These are phyloP conservation scores for Macaria liturata DNA, from an alignment of 2,888 invertebrate genomes.

Conservation along the genomic window DNA sequence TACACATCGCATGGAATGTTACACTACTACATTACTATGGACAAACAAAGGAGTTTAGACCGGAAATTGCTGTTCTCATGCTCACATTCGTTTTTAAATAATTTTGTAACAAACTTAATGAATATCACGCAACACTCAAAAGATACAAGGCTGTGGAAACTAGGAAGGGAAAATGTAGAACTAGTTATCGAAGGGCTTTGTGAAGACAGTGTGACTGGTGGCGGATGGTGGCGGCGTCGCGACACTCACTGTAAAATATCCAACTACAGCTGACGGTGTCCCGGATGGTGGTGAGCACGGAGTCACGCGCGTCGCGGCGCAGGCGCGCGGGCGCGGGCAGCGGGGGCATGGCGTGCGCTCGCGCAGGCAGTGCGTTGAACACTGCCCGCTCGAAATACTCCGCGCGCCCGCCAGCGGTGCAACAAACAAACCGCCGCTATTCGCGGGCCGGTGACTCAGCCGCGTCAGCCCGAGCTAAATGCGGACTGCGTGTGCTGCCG, in stretches of 20 bases:
- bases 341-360: slow-evolving; percentile 72
- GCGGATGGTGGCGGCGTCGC: slow-evolving; percentile 37
- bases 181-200: slow-evolving; percentile 20
- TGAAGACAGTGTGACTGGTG: slow-evolving; percentile 40
- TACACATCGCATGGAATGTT: slow-evolving; percentile 22
- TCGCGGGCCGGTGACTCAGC: slow-evolving; percentile 79
- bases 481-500: slow-evolving; percentile 79
- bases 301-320: slow-evolving; percentile 59
- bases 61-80: slow-evolving; percentile 12
- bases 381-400: slow-evolving; percentile 76
- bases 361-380: slow-evolving; percentile 68
- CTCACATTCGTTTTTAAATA: slow-evolving; percentile 16
- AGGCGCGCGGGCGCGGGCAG: slow-evolving; percentile 76
- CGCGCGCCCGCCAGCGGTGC: slow-evolving; percentile 66
- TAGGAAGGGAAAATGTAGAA: slow-evolving; percentile 2
- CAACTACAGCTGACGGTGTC: slow-evolving; percentile 89
- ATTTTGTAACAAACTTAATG: slow-evolving; percentile 3
- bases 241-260: slow-evolving; percentile 89
- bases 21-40: not conserved
- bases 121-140: slow-evolving; percentile 1
- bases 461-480: slow-evolving; percentile 79
- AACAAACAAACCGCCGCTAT: slow-evolving; percentile 81
- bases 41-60: slow-evolving; percentile 6
- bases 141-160: slow-evolving; percentile 8
- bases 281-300: slow-evolving; percentile 84